Conservation (phyloP, 1,140 invertebrate species). For the Parasteatoda tepidariorum region DNA sequence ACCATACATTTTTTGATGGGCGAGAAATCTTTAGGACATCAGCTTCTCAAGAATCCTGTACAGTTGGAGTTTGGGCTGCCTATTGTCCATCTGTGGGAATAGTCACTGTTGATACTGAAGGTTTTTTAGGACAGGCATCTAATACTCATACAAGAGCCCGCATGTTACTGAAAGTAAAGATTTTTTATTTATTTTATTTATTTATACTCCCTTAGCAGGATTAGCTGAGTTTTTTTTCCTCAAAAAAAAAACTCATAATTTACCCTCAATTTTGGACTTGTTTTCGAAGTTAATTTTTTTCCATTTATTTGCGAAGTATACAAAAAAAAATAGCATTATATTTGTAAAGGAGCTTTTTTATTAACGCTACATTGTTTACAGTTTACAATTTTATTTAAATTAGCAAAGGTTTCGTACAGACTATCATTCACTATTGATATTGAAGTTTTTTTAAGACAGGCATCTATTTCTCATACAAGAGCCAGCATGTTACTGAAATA, state of each 20-base stretch:
- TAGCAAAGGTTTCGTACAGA: too few species aligned
- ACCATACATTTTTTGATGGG: constrained; percentile 83
- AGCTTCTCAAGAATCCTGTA: constrained; percentile 79
- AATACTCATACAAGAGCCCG: constrained; percentile 79
- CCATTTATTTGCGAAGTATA: too few species aligned
- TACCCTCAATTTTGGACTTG: too few species aligned
- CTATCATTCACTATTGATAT: constrained; percentile 87
- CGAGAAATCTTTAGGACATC: constrained; percentile 81
- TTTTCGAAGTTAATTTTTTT: too few species aligned
- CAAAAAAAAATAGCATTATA: too few species aligned
- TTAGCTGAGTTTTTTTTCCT: too few species aligned
- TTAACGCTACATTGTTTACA: too few species aligned
- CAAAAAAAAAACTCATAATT: too few species aligned
- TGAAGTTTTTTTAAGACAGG: constrained; percentile 79
- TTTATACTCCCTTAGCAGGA: background rate
- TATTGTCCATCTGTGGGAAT: constrained; percentile 76
- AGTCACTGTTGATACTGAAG: constrained; percentile 85
- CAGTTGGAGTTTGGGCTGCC: constrained; percentile 84
- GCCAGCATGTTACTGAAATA: constrained; percentile 82
- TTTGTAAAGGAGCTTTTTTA: too few species aligned
- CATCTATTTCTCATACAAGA: constrained; percentile 77
- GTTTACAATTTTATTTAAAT: too few species aligned
- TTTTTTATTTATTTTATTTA: constrained; percentile 68
- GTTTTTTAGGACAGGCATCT: constrained; percentile 76
- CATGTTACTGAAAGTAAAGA: constrained; percentile 84